Percentiles rank a stretch among this genome's conserved stretches.
phyloP scores from a whole-genome alignment of 1,140 invertebrate species.

The Cydia splendana region DNA sequence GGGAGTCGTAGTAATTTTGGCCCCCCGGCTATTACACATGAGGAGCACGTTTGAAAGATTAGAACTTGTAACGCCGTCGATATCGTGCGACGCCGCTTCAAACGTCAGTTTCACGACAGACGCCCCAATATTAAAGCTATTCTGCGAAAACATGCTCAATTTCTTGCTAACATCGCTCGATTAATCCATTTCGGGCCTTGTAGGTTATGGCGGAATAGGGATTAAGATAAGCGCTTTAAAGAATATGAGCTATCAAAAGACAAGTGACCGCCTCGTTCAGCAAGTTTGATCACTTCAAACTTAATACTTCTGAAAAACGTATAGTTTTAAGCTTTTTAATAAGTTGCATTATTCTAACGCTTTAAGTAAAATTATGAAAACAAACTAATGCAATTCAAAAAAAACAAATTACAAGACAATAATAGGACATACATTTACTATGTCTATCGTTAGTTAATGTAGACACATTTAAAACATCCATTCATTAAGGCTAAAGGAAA shows the following conservation, averaged over 20 bases:
- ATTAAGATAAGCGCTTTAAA: neutral
- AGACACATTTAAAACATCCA: neutral
- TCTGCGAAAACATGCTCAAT: constrained; percentile 13
- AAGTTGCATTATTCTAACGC: neutral
- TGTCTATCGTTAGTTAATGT: neutral
- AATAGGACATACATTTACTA: neutral
- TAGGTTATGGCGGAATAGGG: neutral
- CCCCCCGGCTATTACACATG: constrained; percentile 13
- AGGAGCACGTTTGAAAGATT: constrained; percentile 16
- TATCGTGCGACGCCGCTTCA: neutral
- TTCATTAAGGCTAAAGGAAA: constrained; percentile 14
- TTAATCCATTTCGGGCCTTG: neutral
- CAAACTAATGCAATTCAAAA: too few species aligned
- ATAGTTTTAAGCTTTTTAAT: too few species aligned
- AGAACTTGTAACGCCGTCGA: constrained; percentile 16
- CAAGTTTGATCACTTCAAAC: neutral
- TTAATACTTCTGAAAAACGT: too few species aligned
- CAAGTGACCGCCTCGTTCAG: neutral
- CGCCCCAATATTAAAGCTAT: constrained; percentile 11
- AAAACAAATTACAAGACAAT: neutral
- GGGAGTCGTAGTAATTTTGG: neutral
- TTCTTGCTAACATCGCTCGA: neutral
- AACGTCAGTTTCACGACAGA: constrained; percentile 18
- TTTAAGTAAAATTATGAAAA: too few species aligned
- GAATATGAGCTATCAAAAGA: neutral